Conservation (phyloP, 2,113 vertebrate species). For the Boulengerochromis microlepis region DNA sequence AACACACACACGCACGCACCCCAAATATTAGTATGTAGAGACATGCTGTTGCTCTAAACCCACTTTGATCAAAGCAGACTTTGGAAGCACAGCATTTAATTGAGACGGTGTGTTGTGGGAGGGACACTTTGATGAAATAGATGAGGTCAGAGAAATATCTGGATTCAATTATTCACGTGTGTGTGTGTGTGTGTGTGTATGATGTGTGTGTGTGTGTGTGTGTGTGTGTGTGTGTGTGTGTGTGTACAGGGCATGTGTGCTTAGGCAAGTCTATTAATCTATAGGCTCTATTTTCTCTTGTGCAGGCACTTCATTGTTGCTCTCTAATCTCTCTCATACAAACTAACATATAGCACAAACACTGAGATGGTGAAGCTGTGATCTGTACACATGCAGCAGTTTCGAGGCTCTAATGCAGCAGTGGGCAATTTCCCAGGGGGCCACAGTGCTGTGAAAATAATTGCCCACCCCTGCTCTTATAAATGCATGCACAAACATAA, state of each 20-base stretch:
- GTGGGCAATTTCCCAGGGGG: neutral
- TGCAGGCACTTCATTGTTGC: neutral
- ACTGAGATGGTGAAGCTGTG: neutral
- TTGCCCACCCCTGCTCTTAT: neutral
- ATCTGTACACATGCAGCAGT: neutral
- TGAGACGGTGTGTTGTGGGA: slow-evolving; percentile 38
- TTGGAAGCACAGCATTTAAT: slow-evolving; percentile 37
- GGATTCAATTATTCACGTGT: slow-evolving; percentile 16
- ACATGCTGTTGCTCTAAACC: slow-evolving; percentile 4
- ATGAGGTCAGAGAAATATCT: slow-evolving; percentile 41
- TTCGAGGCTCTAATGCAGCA: neutral
- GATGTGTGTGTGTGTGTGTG: neutral
- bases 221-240: neutral
- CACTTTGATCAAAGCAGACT: slow-evolving; percentile 58
- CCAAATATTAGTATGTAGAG: slow-evolving; percentile 23
- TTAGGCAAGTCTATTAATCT: neutral
- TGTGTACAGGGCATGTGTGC: neutral
- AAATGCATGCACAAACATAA: neutral
- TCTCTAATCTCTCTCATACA: neutral
- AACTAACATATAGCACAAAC: neutral
- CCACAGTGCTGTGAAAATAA: neutral
- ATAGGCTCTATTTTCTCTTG: neutral
- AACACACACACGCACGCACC: neutral
- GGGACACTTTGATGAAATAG: slow-evolving; percentile 37
- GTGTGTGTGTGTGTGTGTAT: neutral